phyloP scores from a whole-genome alignment of 2,888 invertebrate genomes.

The Leptinotarsa juncta region DNA sequence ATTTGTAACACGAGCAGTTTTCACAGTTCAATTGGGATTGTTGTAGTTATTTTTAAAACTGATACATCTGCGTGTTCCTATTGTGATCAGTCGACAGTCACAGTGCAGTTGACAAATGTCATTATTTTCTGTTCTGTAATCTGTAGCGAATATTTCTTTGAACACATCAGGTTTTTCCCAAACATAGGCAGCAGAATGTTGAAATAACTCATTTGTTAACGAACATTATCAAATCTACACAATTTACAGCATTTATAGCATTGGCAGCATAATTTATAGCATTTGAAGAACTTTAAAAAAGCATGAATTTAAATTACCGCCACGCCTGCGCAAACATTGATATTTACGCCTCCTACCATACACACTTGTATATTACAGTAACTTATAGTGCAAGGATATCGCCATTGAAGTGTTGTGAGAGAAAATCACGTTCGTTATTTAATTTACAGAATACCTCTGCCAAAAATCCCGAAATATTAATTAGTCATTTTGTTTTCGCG shows the following conservation, averaged over 20 bases:
- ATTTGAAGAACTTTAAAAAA: constrained; percentile 1
- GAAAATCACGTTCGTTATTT: constrained; percentile 44
- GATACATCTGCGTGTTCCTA: too few relatives aligned
- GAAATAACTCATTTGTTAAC: too few relatives aligned
- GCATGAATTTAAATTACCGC: constrained; percentile 56
- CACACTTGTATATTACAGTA: constrained; percentile 50
- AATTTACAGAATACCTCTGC: constrained; percentile 37
- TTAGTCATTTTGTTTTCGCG: constrained; percentile 53
- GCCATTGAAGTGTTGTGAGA: constrained; percentile 53
- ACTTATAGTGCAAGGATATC: constrained; percentile 58
- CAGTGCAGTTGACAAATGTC: too few relatives aligned
- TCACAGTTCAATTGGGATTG: too few relatives aligned
- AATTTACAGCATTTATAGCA: neutral
- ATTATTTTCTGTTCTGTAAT: too few relatives aligned
- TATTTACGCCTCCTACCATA: constrained; percentile 55
- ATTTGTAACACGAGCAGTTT: too few relatives aligned
- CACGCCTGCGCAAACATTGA: constrained; percentile 54
- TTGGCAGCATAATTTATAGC: neutral
- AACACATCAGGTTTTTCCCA: too few relatives aligned
- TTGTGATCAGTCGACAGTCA: too few relatives aligned
- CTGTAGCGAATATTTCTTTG: too few relatives aligned
- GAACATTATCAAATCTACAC: neutral
- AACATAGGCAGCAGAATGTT: too few relatives aligned
- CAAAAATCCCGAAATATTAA: constrained; percentile 38
- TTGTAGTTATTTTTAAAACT: too few relatives aligned